Evolutionary conservation across 2,888 invertebrate species (phyloP), one percentile per base, ranked within the genome.

Genomic region (Patella pellucida): DNA sequence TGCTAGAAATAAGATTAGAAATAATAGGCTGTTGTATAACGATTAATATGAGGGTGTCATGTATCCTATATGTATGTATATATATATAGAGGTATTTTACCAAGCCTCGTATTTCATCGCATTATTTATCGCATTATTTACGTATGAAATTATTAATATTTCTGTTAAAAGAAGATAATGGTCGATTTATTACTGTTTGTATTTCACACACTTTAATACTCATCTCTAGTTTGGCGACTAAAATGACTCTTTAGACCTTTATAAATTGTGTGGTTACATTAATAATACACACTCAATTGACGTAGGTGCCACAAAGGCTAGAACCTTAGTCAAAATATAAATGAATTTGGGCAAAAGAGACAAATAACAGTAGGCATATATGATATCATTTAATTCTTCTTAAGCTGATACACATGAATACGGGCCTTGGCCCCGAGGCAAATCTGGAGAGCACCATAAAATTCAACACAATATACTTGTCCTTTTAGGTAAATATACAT

Each of bases 331-430:
- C 19, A 23, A 62, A 62, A 62, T 23, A 23, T 23, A 11, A 23
- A 62, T 23, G 19, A 23, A 62, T 23, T 62, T 19, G 15, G 19
- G 23, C 11, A 23, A 19, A 23, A 62, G 62, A 62, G 19, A 62
- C 23, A 62, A 62, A 62, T 19, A 62, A 62, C 23, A 23, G 62
- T 62, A 23, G 23, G 19, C 19, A 23, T 62, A 62, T 19, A 62
- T 62, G 23, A 62, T 62, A 62, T 41, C 41, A 41, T 62, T 62
- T 62, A 62, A 62, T 62, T 62, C 62, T 62, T 62, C 23, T 62
- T 23, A 62, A 62, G 19, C 14, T 23, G 19, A 23, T 62, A 19
- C 23, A 19, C 4, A 23, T 19, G 19, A 23, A 62, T 62, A 23
- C 14, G 23, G 23, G 62, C 19, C 19, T 19, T 62, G 19, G 19